Percentiles rank a stretch among this genome's conserved stretches.
phyloP scores from a whole-genome alignment of 1,140 invertebrate genomes.

The Epicauta chinensis region DNA sequence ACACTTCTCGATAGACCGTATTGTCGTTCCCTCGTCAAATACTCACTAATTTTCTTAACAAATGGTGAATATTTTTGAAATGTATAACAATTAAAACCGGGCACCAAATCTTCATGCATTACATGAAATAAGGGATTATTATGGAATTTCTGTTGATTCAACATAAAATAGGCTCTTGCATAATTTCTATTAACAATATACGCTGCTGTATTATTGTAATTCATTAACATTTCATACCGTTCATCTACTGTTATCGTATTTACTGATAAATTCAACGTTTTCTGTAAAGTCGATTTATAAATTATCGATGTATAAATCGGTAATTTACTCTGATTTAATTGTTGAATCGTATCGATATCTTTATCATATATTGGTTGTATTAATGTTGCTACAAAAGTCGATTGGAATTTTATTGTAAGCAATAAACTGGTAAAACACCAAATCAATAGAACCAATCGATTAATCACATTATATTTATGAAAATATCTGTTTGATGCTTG shows the following conservation, averaged over 20 bases:
- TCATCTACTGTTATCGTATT: background rate
- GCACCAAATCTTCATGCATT: constrained; percentile 5
- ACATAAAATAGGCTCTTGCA: background rate
- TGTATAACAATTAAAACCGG: background rate
- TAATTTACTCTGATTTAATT: constrained; percentile 5
- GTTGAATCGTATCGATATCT: constrained; percentile 4
- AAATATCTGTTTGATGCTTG: no score
- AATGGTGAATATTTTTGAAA: constrained; percentile 6
- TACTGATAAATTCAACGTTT: no score
- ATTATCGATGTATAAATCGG: background rate
- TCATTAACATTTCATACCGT: background rate
- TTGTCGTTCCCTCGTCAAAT: constrained; percentile 1
- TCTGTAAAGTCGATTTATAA: no score
- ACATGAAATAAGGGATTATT: constrained; percentile 1
- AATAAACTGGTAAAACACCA: background rate
- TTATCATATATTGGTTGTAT: background rate
- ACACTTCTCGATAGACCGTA: background rate
- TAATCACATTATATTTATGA: no score
- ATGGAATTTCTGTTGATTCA: no score
- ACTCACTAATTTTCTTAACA: constrained; percentile 1
- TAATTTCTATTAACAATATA: constrained; percentile 1
- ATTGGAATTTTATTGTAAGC: constrained; percentile 1
- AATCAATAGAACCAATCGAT: no score
- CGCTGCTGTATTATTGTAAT: background rate
- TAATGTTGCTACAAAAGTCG: background rate